phyloP scores from a whole-genome alignment of 2,113 vertebrate species.

The Syrmaticus mikado region DNA sequence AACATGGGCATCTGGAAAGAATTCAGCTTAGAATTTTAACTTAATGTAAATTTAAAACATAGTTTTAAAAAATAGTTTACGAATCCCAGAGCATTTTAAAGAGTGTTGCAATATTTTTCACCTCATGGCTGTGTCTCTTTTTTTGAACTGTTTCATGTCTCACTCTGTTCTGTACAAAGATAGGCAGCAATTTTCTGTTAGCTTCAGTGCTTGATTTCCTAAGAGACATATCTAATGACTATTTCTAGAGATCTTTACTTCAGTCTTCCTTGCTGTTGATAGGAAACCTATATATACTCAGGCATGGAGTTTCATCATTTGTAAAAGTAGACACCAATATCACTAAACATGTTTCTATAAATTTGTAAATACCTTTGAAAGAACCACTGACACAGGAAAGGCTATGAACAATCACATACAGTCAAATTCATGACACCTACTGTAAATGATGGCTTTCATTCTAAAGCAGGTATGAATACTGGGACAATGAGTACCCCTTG shows the following conservation, averaged over 20 bases:
- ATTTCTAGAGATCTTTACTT: not conserved
- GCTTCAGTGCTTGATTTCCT: not conserved
- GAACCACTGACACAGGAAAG: not conserved
- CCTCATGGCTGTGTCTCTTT: not conserved
- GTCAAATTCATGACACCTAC: not conserved
- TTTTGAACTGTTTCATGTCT: not conserved
- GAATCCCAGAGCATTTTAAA: not conserved
- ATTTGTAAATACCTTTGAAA: not conserved
- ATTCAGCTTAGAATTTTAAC: not conserved
- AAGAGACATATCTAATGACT: not conserved
- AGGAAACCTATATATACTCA: not conserved
- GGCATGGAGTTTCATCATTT: not conserved
- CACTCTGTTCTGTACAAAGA: not conserved
- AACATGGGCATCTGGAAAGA: not conserved
- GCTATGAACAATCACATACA: not conserved
- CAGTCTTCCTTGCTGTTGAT: not conserved
- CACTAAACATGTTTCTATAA: not conserved
- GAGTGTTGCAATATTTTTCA: not conserved
- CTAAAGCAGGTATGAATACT: not conserved
- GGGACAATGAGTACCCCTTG: not conserved
- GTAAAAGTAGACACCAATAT: not conserved
- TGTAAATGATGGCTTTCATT: not conserved
- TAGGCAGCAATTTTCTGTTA: not conserved
- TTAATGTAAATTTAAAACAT: not conserved
- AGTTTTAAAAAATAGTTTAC: not conserved